Evolutionary conservation across 2,888 invertebrate genomes (phyloP).

Genomic region (Amblyjoppa proteus): DNA sequence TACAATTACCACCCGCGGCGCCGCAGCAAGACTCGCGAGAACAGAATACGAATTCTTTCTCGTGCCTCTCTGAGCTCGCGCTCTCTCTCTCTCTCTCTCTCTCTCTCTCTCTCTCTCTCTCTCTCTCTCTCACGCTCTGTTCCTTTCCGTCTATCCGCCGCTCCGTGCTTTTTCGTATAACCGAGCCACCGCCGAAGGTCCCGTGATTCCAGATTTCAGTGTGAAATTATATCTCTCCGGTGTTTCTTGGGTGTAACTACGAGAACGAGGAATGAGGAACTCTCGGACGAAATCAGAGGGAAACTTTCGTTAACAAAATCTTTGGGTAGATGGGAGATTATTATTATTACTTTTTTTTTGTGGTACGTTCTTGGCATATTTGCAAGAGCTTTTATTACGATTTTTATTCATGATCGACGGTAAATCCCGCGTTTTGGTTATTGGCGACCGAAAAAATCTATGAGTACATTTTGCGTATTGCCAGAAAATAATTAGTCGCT

Average conservation of each 20-base stretch:
- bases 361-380: neutral
- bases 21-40: constrained; percentile 70
- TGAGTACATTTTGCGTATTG: too few relatives aligned
- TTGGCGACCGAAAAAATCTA: too few relatives aligned
- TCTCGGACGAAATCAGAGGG: neutral
- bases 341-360: neutral
- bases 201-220: constrained; percentile 62
- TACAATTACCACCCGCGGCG: constrained; percentile 79
- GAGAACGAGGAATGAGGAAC: constrained; percentile 11
- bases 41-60: constrained; percentile 72
- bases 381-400: neutral
- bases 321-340: neutral
- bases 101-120: constrained; percentile 18
- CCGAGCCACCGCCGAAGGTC: constrained; percentile 41
- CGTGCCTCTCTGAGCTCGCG: constrained; percentile 43
- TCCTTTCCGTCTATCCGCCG: constrained; percentile 20
- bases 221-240: constrained; percentile 61
- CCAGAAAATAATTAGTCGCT: too few relatives aligned
- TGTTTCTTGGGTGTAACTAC: constrained; percentile 58
- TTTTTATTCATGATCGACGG: neutral
- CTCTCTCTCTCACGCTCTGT: constrained; percentile 12
- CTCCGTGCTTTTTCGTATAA: constrained; percentile 21
- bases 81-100: constrained; percentile 22
- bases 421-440: neutral
- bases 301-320: neutral